Conservation (phyloP, 2,797 vertebrate species). For the Enteromius paludinosus region DNA sequence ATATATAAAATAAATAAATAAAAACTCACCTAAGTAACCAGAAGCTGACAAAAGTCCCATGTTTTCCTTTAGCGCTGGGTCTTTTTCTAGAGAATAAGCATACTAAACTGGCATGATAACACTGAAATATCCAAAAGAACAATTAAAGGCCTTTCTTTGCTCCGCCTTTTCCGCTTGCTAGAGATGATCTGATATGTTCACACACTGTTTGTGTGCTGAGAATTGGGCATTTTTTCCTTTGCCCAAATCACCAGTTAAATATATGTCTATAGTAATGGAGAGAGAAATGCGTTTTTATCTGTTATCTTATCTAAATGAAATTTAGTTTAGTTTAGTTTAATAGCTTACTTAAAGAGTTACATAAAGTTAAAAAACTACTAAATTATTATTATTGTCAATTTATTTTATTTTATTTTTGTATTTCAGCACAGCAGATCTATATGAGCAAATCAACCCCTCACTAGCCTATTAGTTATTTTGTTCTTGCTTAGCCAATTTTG, state of each 20-base stretch:
- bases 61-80: constrained; percentile 9
- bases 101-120: constrained; percentile 7
- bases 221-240: background rate
- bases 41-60: constrained; percentile 34
- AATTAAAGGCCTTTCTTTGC: constrained; percentile 42
- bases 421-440: background rate
- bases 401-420: too few species aligned
- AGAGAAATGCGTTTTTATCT: background rate
- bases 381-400: background rate
- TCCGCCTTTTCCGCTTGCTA: constrained; percentile 57
- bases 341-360: background rate
- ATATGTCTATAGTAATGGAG: background rate
- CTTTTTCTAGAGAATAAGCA: background rate
- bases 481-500: background rate
- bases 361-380: background rate
- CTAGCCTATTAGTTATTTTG: background rate
- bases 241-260: background rate
- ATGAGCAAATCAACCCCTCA: background rate
- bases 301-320: too few species aligned
- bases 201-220: constrained; percentile 1
- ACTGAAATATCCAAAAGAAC: constrained; percentile 15
- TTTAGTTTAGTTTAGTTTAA: too few species aligned
- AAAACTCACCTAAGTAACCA: constrained; percentile 41
- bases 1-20: too few species aligned
- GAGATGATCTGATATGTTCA: constrained; percentile 54